Conservation (phyloP, 2,888 invertebrate species). For the Leptopilina myrica region DNA sequence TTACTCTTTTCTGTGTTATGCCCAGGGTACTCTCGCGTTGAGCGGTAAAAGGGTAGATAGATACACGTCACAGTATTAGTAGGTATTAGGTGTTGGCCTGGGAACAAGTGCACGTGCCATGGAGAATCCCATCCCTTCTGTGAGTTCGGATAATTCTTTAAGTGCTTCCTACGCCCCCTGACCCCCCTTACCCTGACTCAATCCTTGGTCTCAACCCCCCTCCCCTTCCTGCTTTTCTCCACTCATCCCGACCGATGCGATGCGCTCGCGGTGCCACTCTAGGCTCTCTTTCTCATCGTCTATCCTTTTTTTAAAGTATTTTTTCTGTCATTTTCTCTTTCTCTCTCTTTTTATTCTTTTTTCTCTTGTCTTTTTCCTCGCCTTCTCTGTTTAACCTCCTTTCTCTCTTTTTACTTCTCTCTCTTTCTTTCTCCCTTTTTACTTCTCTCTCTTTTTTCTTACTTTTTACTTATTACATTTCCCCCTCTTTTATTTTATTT, state of each 20-base stretch:
- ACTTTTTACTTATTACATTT: neutral
- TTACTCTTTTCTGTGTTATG: constrained; percentile 52
- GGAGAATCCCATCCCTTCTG: constrained; percentile 66
- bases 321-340: constrained; percentile 13
- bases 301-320: constrained; percentile 37
- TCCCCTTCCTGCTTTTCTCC: constrained; percentile 27
- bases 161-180: constrained; percentile 74
- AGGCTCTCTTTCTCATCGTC: constrained; percentile 47
- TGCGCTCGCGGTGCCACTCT: constrained; percentile 56
- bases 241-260: constrained; percentile 41
- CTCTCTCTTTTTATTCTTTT: neutral
- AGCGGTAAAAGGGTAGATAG: constrained; percentile 76
- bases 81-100: constrained; percentile 77
- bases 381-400: too few relatives aligned
- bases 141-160: constrained; percentile 77
- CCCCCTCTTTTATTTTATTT: constrained; percentile 1
- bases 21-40: constrained; percentile 67
- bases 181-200: constrained; percentile 52
- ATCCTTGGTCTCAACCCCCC: constrained; percentile 48
- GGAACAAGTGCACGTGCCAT: constrained; percentile 75
- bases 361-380: too few relatives aligned
- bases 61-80: constrained; percentile 75
- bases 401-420: neutral
- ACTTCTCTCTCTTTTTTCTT: neutral
- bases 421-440: neutral